Evolutionary conservation across 2,888 invertebrate genomes (phyloP).

Genomic region (Polia nebulosa): DNA sequence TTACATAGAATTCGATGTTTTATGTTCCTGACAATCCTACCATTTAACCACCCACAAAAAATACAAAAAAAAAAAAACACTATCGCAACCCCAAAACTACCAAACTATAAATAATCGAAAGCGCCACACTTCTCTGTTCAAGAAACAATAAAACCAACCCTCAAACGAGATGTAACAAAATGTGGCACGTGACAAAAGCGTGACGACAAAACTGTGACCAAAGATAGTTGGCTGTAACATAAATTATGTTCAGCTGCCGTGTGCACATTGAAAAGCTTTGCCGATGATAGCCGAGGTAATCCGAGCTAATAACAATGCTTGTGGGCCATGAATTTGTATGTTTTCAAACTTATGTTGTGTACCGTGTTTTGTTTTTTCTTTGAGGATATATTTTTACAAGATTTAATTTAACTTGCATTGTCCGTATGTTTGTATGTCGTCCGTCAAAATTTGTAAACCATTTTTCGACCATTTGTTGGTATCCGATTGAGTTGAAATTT

Average conservation of each 20-base stretch:
- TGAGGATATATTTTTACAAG: background rate
- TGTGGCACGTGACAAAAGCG: slow-evolving; percentile 61
- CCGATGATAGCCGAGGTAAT: slow-evolving; percentile 31
- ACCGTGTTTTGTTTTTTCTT: background rate
- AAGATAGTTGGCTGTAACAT: slow-evolving; percentile 53
- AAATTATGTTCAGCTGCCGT: slow-evolving; percentile 52
- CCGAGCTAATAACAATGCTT: slow-evolving; percentile 12
- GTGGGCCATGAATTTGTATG: background rate
- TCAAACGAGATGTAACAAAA: slow-evolving; percentile 45
- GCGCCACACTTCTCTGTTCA: slow-evolving; percentile 31
- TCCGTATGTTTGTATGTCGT: no score
- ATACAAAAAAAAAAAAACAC: background rate
- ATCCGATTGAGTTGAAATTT: no score
- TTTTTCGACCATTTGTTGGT: no score
- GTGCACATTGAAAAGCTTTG: slow-evolving; percentile 30
- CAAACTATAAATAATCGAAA: slow-evolving; percentile 50
- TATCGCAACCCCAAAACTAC: slow-evolving; percentile 9
- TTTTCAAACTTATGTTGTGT: background rate
- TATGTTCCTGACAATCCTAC: slow-evolving; percentile 5
- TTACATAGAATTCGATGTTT: background rate
- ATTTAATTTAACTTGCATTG: no score
- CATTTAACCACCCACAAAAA: slow-evolving; percentile 2
- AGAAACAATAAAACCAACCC: slow-evolving; percentile 55
- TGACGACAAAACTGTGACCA: slow-evolving; percentile 56
- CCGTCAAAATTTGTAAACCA: no score